Percentiles rank a stretch among this genome's conserved stretches.
Conservation (phyloP, 2,113 vertebrate genomes). For the Microcebus tavaratra region DNA sequence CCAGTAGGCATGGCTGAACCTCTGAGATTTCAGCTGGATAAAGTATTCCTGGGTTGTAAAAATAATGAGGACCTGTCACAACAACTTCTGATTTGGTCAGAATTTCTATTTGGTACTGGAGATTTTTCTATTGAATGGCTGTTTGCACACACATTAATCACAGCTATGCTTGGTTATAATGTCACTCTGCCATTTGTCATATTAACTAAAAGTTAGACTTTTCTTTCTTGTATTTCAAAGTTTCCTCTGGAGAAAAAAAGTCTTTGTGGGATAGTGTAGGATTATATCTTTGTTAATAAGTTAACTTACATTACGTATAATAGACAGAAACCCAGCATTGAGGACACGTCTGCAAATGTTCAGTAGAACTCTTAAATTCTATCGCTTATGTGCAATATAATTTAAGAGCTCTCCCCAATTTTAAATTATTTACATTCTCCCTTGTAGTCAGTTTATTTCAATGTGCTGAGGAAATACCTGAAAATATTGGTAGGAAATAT, state of each 20-base stretch:
- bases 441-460: neutral
- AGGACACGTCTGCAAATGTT: neutral
- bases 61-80: slow-evolving; percentile 25
- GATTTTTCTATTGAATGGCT: slow-evolving; percentile 30
- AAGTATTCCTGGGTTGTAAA: neutral
- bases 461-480: neutral
- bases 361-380: slow-evolving; percentile 1
- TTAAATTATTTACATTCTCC: neutral
- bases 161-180: neutral
- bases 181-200: slow-evolving; percentile 39
- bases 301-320: neutral
- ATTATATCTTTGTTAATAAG: slow-evolving; percentile 14
- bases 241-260: slow-evolving; percentile 20
- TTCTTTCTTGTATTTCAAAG: slow-evolving; percentile 29
- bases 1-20: neutral
- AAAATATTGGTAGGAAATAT: neutral
- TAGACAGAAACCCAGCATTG: neutral
- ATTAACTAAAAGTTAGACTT: slow-evolving; percentile 8
- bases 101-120: slow-evolving; percentile 18
- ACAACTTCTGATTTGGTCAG: slow-evolving; percentile 6
- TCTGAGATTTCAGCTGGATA: neutral
- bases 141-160: slow-evolving; percentile 58
- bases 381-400: neutral
- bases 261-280: neutral
- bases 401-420: neutral